Evolutionary conservation across 2,888 invertebrate species (phyloP).

Genomic region (Ornithoptera alexandrae): DNA sequence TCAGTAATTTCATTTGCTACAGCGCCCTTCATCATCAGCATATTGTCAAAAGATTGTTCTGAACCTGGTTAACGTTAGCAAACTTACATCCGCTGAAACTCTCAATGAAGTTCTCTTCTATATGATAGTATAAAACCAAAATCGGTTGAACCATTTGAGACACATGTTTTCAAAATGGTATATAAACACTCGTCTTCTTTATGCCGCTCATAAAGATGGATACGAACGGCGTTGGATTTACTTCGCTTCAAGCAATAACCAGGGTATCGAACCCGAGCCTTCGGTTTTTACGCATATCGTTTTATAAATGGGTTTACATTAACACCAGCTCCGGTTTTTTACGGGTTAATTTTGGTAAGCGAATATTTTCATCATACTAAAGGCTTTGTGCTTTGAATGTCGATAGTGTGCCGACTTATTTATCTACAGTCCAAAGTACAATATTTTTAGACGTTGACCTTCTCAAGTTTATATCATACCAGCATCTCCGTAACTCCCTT

Average conservation of each 20-base stretch:
- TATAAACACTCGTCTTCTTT: too few species aligned
- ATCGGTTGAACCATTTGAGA: too few species aligned
- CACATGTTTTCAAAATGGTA: background rate
- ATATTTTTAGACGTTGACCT: background rate
- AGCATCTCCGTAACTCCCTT: too few species aligned
- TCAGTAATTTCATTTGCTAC: too few species aligned
- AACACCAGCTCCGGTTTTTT: constrained; percentile 1
- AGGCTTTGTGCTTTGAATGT: constrained; percentile 11
- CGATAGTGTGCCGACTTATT: constrained; percentile 10
- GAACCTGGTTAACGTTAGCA: too few species aligned
- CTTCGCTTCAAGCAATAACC: background rate
- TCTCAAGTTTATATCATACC: too few species aligned
- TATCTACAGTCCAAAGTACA: constrained; percentile 1
- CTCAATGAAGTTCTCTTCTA: too few species aligned
- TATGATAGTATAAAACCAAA: too few species aligned
- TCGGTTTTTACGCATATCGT: constrained; percentile 14
- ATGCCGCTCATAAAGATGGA: background rate
- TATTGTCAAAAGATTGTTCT: too few species aligned
- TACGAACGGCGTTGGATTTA: constrained; percentile 4
- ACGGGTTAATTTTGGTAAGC: constrained; percentile 4
- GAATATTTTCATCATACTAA: constrained; percentile 2
- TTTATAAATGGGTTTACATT: background rate
- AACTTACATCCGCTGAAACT: too few species aligned
- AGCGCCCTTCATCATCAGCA: too few species aligned
- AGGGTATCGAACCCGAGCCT: constrained; percentile 10